phyloP scores from a whole-genome alignment of 1,140 invertebrate species.

The Acyrthosiphon pisum region DNA sequence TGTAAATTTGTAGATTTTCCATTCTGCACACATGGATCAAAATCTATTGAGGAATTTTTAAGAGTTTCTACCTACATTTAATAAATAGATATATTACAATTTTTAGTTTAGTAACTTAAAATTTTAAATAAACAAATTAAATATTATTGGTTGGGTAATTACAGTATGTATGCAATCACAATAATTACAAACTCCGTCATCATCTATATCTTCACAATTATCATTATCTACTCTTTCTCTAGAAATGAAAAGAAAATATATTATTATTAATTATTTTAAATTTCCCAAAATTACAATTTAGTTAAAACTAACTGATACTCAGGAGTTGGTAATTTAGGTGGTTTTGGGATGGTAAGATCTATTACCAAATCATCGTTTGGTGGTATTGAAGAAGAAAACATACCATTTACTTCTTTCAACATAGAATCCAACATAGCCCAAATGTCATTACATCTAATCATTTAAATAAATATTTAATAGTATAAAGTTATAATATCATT shows the following conservation, averaged over 20 bases:
- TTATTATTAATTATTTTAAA: background rate
- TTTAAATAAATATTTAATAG: background rate
- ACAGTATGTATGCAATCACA: constrained; percentile 49
- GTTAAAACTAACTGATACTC: constrained; percentile 41
- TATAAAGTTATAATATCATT: background rate
- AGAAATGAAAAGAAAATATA: background rate
- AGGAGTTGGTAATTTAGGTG: constrained; percentile 48
- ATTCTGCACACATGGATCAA: background rate
- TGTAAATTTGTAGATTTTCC: background rate
- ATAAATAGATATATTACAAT: background rate
- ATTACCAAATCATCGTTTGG: constrained; percentile 25
- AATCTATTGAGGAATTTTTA: background rate
- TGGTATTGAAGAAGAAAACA: background rate
- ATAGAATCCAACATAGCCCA: constrained; percentile 22
- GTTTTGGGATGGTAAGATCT: constrained; percentile 21
- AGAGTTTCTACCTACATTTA: background rate
- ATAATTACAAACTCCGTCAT: constrained; percentile 20
- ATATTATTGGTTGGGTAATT: background rate
- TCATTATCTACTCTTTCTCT: constrained; percentile 41
- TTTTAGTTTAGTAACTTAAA: background rate
- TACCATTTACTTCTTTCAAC: constrained; percentile 13
- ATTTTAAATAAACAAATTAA: background rate
- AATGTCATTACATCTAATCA: constrained; percentile 29
- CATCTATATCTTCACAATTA: constrained; percentile 25
- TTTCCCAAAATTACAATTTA: background rate